phyloP scores from a whole-genome alignment of 2,113 vertebrate species.

The Rana temporaria region DNA sequence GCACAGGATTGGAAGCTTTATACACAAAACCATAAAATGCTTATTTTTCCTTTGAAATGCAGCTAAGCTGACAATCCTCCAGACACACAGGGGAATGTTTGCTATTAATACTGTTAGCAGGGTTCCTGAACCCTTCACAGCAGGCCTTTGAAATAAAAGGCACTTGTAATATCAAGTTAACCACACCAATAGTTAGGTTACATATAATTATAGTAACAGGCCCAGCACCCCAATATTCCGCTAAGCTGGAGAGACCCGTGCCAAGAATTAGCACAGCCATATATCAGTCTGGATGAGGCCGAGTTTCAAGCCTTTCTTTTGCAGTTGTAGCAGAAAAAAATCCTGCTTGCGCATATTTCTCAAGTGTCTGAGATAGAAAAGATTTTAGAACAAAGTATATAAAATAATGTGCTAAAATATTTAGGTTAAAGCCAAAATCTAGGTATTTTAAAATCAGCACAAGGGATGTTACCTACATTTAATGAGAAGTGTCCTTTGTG shows the following conservation, averaged over 20 bases:
- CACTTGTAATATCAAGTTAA: slow-evolving; percentile 24
- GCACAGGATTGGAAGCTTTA: neutral
- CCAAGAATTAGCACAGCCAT: slow-evolving; percentile 25
- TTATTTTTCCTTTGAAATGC: neutral
- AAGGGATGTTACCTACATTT: too few species aligned
- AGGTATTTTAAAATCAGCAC: too few species aligned
- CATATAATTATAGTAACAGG: slow-evolving; percentile 54
- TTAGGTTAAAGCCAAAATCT: too few species aligned
- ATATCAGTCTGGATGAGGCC: slow-evolving; percentile 16
- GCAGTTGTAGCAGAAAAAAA: too few species aligned
- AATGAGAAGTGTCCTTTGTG: too few species aligned
- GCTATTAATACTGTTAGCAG: slow-evolving; percentile 9
- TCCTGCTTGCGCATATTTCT: too few species aligned
- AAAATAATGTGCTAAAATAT: too few species aligned
- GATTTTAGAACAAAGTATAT: too few species aligned
- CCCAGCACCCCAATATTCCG: slow-evolving; percentile 18
- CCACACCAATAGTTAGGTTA: slow-evolving; percentile 28
- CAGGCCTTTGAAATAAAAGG: slow-evolving; percentile 18
- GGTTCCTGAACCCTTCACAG: slow-evolving; percentile 2
- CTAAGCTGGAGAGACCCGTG: neutral
- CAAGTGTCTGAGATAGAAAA: too few species aligned
- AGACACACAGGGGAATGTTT: neutral
- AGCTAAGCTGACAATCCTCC: slow-evolving; percentile 28
- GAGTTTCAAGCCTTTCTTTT: neutral
- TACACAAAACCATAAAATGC: neutral